Evolutionary conservation across 2,113 vertebrate genomes (phyloP).

Genomic region (Pteropus alecto): DNA sequence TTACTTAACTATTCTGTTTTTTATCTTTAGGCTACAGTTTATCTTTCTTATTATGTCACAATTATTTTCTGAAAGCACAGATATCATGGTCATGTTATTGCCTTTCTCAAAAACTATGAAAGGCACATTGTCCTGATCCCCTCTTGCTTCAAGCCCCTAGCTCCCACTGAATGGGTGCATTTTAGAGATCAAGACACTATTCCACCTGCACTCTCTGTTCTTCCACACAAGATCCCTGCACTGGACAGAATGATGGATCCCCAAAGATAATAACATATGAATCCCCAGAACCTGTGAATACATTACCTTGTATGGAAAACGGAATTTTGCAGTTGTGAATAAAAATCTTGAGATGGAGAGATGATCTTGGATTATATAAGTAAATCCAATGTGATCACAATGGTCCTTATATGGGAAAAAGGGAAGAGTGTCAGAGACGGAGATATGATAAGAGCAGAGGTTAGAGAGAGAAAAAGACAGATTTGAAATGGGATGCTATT

Average conservation of each 20-base stretch:
- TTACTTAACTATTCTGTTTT: conserved; percentile 31
- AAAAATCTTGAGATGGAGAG: neutral
- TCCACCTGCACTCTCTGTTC: neutral
- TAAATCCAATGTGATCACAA: neutral
- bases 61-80: neutral
- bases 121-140: neutral
- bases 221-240: neutral
- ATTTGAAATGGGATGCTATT: neutral
- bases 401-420: neutral
- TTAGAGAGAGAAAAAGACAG: neutral
- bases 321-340: neutral
- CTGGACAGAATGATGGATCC: neutral
- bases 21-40: conserved; percentile 21
- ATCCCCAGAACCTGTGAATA: neutral
- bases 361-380: neutral
- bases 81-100: neutral
- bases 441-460: neutral
- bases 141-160: neutral
- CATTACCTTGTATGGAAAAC: neutral
- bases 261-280: neutral
- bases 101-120: neutral
- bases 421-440: neutral
- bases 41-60: conserved; percentile 31
- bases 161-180: neutral
- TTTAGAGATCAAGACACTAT: neutral